Base-by-base conservation (phyloP, 2,888 invertebrate genomes). In the Polymixis flavicincta region DNA sequence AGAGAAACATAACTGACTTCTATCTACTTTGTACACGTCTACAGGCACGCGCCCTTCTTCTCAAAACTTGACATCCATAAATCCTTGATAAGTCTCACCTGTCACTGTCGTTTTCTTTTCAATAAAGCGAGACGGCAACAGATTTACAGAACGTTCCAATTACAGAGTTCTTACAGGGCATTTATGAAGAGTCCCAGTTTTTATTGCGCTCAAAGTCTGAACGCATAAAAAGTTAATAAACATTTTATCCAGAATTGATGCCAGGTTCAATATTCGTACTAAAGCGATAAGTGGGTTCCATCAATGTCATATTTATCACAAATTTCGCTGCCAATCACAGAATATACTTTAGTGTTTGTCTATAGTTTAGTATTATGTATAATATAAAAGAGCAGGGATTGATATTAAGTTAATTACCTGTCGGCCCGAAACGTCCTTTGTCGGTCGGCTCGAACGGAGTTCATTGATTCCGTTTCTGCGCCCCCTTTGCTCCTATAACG, bases 381-480 rank as follows among this genome's bases (percentile, higher is more conserved):
- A 92, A 90, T 92, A 89, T 90, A 92, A 90, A 91, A 91, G 88
- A 91, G 90, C 92, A 90, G 89, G 91, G 92, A 93, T 94, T 94
- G 93, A 94, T 95, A 95, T 95, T 95, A 93, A 94, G 92, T 94
- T 96, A 95, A 96, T 96, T 95, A 96, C 95, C 95, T 95, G 94
- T 90, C 93, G 92, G 88, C 91, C 91, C 94, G 91, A 94, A 95
- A 93, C 95, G 95, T 95, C 95, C 95, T 95, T 96, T 95, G 95
- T 95, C 95, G 95, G 95, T 92, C 95, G 94, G 90, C 91, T 92
- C 93, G 88, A 89, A 90, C 92, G 89, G 94, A 95, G 96, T 96
- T 96, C 96, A 96, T 95, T 96, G 96, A 96, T 95, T 96, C 95
- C 94, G 91, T 92, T 94, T 92, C 93, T 94, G 93, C 93, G 94